A percentile compares a stretch with the other conserved stretches of the same genome.
phyloP scores from a whole-genome alignment of 2,888 invertebrate genomes.

The Conchocele bisecta region DNA sequence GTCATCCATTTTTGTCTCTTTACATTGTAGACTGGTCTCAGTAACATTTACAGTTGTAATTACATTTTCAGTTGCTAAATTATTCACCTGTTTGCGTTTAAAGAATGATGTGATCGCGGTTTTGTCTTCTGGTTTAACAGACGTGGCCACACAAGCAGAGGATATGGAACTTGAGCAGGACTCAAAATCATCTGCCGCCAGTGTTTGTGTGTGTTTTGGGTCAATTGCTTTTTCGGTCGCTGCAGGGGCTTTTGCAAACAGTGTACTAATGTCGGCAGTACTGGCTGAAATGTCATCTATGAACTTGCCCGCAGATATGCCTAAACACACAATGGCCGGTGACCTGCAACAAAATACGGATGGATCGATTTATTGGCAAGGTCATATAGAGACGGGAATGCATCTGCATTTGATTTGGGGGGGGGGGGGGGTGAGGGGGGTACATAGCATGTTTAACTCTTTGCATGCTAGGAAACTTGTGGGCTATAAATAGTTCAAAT shows the following conservation, averaged over 20 bases:
- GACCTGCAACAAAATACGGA: constrained; percentile 76
- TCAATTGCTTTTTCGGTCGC: neutral
- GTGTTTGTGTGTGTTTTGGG: too few species aligned
- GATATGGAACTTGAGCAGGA: too few species aligned
- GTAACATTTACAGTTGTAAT: neutral
- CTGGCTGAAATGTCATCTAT: constrained; percentile 52
- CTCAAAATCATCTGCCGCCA: too few species aligned
- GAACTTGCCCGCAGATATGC: constrained; percentile 92
- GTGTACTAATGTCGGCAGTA: constrained; percentile 49
- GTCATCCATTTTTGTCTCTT: too few species aligned
- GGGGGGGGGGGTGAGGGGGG: too few species aligned
- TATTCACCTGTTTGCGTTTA: constrained; percentile 14
- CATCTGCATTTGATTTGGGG: too few species aligned
- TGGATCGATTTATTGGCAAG: too few species aligned
- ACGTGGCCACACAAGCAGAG: too few species aligned
- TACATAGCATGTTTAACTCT: too few species aligned
- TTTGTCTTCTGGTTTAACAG: constrained; percentile 13
- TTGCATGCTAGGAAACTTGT: too few species aligned
- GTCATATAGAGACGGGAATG: too few species aligned
- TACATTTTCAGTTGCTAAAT: neutral
- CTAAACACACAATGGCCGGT: constrained; percentile 88
- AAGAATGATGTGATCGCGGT: constrained; percentile 43
- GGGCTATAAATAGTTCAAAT: too few species aligned
- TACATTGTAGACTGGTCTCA: neutral
- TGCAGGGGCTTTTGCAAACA: constrained; percentile 53